phyloP scores from a whole-genome alignment of 30 jellyfish, hydroid and myxozoan genomes.

The Rhopilema esculentum region DNA sequence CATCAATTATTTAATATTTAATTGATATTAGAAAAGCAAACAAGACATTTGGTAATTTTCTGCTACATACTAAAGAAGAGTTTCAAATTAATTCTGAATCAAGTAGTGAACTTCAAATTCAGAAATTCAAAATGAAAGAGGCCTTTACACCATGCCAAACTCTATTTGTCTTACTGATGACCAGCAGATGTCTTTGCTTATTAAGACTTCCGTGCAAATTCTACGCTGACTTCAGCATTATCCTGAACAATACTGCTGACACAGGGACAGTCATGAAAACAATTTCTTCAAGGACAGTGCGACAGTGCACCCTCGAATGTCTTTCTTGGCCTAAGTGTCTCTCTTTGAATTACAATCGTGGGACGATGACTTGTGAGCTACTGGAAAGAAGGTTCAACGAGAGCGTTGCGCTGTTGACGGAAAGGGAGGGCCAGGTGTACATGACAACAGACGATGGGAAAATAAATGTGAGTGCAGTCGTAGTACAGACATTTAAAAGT shows the following conservation, averaged over 20 bases:
- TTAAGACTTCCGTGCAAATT: conserved; percentile 13
- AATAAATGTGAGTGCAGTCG: conserved; percentile 17
- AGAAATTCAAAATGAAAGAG: too few species aligned
- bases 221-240: conserved; percentile 27
- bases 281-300: not conserved
- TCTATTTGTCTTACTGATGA: too few species aligned
- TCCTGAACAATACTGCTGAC: conserved; percentile 5
- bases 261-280: conserved; percentile 17
- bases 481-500: not conserved
- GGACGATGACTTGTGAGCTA: conserved; percentile 11
- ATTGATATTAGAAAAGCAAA: too few species aligned
- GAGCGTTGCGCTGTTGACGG: conserved; percentile 3
- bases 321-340: conserved; percentile 18
- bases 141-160: too few species aligned
- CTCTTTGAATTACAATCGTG: conserved; percentile 21
- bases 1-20: too few species aligned
- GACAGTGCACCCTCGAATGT: conserved; percentile 24
- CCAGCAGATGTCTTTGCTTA: not conserved
- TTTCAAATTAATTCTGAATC: too few species aligned
- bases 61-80: too few species aligned
- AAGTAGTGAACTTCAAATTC: too few species aligned
- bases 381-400: conserved; percentile 14
- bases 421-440: conserved; percentile 23
- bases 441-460: conserved; percentile 30
- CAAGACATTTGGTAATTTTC: too few species aligned